These are phyloP conservation scores for Euphonia xanthogaster DNA, from an alignment of 2,797 vertebrate genomes.

Conservation along the genomic window DNA sequence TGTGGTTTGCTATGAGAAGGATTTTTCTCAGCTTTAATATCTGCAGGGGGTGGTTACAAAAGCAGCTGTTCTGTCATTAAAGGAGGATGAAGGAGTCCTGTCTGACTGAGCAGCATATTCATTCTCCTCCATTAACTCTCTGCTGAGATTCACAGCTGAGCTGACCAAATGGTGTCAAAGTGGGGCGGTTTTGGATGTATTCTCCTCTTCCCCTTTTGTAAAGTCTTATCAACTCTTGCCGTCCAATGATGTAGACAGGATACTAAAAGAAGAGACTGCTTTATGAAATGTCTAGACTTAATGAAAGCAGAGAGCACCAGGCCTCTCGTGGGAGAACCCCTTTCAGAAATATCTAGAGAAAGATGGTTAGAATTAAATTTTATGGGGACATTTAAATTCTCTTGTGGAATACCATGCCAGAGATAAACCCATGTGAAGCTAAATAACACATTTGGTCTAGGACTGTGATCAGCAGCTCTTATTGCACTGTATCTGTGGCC, in stretches of 20 bases:
- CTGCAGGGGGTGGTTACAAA: conserved; percentile 51
- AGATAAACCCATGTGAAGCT: not conserved
- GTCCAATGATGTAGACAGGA: not conserved
- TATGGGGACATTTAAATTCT: conserved; percentile 31
- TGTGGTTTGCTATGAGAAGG: conserved; percentile 34
- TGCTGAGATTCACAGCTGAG: conserved; percentile 9
- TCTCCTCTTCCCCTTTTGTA: not conserved
- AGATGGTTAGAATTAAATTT: conserved; percentile 40
- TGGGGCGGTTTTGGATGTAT: not conserved
- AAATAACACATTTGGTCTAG: not conserved
- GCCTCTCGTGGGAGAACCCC: not conserved
- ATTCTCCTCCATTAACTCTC: conserved; percentile 41
- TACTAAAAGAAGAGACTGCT: not conserved
- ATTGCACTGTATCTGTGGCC: not conserved
- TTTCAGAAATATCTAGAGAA: conserved; percentile 38
- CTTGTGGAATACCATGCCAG: not conserved
- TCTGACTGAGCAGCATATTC: conserved; percentile 27
- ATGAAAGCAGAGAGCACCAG: conserved; percentile 14
- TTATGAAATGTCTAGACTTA: conserved; percentile 41
- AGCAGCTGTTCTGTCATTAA: conserved; percentile 44
- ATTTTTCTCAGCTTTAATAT: conserved; percentile 65
- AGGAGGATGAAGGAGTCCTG: conserved; percentile 27
- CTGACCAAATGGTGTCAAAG: conserved; percentile 12
- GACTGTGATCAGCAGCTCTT: not conserved
- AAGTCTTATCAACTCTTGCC: conserved; percentile 1